These are phyloP conservation scores for Calosoma granatense DNA, from an alignment of 1,140 invertebrate species.

Conservation along the genomic window DNA sequence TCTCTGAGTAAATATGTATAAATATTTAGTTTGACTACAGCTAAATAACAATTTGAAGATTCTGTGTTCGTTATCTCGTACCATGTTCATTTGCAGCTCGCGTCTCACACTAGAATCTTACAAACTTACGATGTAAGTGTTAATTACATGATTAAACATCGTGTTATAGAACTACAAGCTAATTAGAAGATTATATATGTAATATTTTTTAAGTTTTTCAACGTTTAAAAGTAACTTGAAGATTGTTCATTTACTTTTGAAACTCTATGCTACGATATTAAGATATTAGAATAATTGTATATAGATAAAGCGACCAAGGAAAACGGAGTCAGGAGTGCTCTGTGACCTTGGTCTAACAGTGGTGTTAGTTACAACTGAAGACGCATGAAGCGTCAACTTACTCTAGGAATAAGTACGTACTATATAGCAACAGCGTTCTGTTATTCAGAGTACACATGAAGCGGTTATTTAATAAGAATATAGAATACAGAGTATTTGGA, in stretches of 20 bases:
- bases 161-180: not conserved
- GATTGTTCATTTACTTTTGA: constrained; percentile 9
- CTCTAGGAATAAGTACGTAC: not conserved
- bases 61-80: too few relatives aligned
- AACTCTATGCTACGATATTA: not conserved
- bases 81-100: not conserved
- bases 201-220: not conserved
- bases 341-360: not conserved
- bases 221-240: constrained; percentile 3
- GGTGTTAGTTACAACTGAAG: constrained; percentile 4
- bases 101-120: not conserved
- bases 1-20: not conserved
- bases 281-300: constrained; percentile 1
- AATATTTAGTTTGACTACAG: constrained; percentile 1
- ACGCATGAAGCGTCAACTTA: constrained; percentile 1
- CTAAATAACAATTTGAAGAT: not conserved
- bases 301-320: not conserved
- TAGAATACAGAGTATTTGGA: not conserved
- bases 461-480: not conserved
- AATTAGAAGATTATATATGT: not conserved
- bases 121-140: not conserved
- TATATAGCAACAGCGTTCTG: not conserved
- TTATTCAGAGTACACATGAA: not conserved
- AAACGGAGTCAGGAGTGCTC: not conserved
- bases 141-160: not conserved